Conservation (phyloP, 2,797 vertebrate genomes). For the Pangasius djambal region DNA sequence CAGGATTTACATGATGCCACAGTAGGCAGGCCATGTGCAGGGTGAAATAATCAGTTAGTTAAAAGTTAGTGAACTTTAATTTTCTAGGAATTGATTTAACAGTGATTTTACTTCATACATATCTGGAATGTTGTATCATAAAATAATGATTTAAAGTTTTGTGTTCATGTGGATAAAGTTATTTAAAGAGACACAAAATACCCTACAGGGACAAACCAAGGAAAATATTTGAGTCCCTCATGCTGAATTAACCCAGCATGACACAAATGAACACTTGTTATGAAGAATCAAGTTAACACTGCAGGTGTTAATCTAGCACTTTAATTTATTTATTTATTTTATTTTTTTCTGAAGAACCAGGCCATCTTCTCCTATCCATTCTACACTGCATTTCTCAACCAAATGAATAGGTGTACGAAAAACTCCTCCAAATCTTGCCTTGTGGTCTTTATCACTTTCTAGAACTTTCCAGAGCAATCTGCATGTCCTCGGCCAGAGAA, state of each 20-base stretch:
- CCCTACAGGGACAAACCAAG: not conserved
- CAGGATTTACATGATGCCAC: conserved; percentile 36
- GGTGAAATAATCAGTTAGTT: conserved; percentile 17
- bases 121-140: not conserved
- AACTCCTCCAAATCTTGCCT: conserved; percentile 7
- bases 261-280: not conserved
- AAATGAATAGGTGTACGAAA: not conserved
- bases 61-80: not conserved
- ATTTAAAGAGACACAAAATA: conserved; percentile 7
- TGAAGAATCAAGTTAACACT: not conserved
- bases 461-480: conserved; percentile 37
- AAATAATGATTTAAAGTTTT: not conserved
- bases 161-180: not conserved
- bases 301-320: not conserved
- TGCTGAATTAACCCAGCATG: conserved; percentile 8
- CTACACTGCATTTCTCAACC: not conserved
- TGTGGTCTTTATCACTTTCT: conserved; percentile 21
- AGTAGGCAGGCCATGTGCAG: conserved; percentile 17
- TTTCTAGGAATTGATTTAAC: not conserved
- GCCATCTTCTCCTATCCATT: not conserved
- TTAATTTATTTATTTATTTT: not conserved
- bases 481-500: conserved; percentile 44
- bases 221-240: conserved; percentile 7
- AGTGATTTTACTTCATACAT: not conserved
- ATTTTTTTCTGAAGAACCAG: not conserved